Evolutionary conservation across 1,140 invertebrate genomes (phyloP), one percentile per base, ranked within the genome.

Genomic region (Ruditapes philippinarum): DNA sequence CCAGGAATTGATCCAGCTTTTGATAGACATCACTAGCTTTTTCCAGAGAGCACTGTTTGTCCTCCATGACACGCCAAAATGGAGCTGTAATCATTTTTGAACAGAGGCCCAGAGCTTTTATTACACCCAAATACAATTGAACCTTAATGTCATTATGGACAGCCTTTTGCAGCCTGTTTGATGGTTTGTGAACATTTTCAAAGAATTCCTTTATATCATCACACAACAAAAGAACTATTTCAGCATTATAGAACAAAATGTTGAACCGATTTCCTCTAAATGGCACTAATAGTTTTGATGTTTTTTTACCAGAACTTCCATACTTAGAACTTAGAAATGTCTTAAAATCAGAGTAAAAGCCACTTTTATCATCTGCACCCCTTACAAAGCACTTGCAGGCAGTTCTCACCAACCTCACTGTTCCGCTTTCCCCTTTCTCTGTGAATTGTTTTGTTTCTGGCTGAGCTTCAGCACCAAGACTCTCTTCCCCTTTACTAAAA

Each of bases 171-270:
- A 74, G 31, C 38, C 38, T 74, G 25, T 42, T 42, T 11, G 70
- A 40, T 42, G 70, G 70, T 74, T 42, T 74, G 14, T 74, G 4
- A 12, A 74, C 38, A 9, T 74, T 74, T 25, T 74, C 7, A 74
- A 74, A 74, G 19, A 40, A 74, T 42, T 74, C 70, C 7, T 7
- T 45, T n/a, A 84, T 84, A 54, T 80, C 25, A 3, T 89, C 70
- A 38, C 49, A 14, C 42, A 76, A 84, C 57, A 65, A 79, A 40
- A 74, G 79, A 31, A 85, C 38, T 57, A 85, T 65, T 81, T 85
- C 82, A 7, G 82, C 33, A 90, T 90, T 86, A 57, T 90, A 90
- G 62, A 89, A 90, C n/a, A 90, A 60, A 81, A 79, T 90, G 33
- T 86, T 90, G 62, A 90, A 90, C 2, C 89, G 25, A 51, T 90